Percentiles rank a stretch among this genome's conserved stretches.
Conservation (phyloP, 1,140 invertebrate genomes). For the Drosophila punjabiensis region DNA sequence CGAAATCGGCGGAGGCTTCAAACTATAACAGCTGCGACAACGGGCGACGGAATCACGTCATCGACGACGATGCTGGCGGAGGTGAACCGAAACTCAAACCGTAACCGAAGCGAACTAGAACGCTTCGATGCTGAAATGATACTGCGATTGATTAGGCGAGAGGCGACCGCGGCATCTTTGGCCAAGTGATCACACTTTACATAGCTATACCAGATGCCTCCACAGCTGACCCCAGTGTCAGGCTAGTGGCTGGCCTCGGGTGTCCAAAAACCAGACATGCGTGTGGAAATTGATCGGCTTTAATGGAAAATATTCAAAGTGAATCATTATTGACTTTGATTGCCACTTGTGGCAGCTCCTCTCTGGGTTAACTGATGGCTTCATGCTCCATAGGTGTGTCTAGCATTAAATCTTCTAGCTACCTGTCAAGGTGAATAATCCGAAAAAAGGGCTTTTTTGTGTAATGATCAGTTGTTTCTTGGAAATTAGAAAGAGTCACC, state of each 20-base stretch:
- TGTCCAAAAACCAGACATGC: conserved; percentile 56
- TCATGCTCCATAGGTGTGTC: conserved; percentile 7
- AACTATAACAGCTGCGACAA: conserved; percentile 42
- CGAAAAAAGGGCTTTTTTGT: neutral
- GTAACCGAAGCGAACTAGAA: conserved; percentile 12
- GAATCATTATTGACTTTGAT: conserved; percentile 46
- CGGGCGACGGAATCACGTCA: conserved; percentile 27
- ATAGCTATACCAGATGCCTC: conserved; percentile 15
- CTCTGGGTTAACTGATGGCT: conserved; percentile 4
- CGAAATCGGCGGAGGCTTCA: conserved; percentile 24
- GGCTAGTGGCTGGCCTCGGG: conserved; percentile 37
- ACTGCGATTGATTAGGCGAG: conserved; percentile 36
- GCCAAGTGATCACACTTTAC: conserved; percentile 29
- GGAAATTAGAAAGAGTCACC: neutral
- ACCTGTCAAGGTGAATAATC: conserved; percentile 1
- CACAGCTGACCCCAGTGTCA: conserved; percentile 41
- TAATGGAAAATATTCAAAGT: conserved; percentile 5
- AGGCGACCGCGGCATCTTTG: conserved; percentile 14
- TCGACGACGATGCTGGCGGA: conserved; percentile 14
- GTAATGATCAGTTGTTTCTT: neutral
- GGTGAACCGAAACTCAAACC: neutral
- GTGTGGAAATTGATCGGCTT: conserved; percentile 44
- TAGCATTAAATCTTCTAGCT: conserved; percentile 18
- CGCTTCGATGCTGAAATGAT: conserved; percentile 31
- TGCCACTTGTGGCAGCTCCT: conserved; percentile 12